Percentiles rank a stretch among this genome's conserved stretches.
These are phyloP conservation scores for Physeter macrocephalus DNA, from an alignment of 2,113 vertebrate genomes.

Conservation along the genomic window DNA sequence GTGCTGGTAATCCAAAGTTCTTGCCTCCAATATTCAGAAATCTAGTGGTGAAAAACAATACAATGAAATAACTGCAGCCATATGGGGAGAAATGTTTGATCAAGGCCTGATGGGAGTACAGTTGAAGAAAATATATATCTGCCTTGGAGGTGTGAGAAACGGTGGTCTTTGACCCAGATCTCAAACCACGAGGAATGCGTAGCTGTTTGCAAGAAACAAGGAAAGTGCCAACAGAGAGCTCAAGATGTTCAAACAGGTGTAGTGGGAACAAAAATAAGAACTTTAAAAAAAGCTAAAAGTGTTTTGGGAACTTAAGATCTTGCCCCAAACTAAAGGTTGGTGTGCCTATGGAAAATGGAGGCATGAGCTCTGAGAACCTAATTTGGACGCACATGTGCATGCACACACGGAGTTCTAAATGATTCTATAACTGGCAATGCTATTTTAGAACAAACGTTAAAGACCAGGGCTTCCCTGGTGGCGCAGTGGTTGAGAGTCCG, in stretches of 20 bases:
- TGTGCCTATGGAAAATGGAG: neutral
- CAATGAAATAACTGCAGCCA: neutral
- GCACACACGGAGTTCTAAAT: neutral
- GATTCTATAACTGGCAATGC: neutral
- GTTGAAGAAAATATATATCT: neutral
- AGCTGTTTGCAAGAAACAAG: neutral
- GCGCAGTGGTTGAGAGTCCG: no score
- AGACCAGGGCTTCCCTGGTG: no score
- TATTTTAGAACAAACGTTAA: neutral
- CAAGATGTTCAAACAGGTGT: neutral
- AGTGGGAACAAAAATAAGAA: neutral
- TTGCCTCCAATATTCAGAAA: neutral
- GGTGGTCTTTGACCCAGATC: neutral
- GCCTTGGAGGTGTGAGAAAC: neutral
- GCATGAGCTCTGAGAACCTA: neutral
- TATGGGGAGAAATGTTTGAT: neutral
- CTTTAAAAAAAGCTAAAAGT: neutral
- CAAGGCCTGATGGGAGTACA: neutral
- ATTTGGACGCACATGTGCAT: neutral
- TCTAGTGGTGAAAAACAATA: neutral
- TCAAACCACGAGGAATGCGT: neutral
- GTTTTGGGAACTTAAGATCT: neutral
- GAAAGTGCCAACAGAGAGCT: neutral
- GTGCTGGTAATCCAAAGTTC: neutral
- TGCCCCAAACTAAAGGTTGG: neutral